Evolutionary conservation across 2,797 vertebrate species (phyloP), one percentile per base, ranked within the genome.

Genomic region (Adelosebastes latens): DNA sequence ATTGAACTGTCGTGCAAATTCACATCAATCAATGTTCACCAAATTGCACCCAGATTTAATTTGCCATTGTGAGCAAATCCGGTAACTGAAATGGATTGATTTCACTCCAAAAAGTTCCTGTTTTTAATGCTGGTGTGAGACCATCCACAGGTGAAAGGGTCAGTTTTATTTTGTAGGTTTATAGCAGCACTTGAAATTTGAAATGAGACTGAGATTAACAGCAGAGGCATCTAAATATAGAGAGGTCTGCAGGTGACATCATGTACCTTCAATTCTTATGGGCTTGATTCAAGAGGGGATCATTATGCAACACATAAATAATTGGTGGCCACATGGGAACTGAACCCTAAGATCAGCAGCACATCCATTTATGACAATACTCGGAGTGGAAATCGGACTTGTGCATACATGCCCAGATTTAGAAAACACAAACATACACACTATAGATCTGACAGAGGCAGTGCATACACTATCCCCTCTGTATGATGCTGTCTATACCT

Each of bases 51-150:
- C n/a, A 55, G n/a, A 24, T 9, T 31, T n/a, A 32, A 3, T 61
- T 32, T 62, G 27, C 25, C 16, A 29, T 60, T 56, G 11, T 56
- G 14, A 27, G 25, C 0, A 29, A 29, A 60, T 32, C 18, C 0
- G 61, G 34, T 8, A 39, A 63, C n/a, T 25, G 13, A 58, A 27
- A 22, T 61, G 9, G 18, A 61, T 34, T 0, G 2, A 34, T 34
- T 62, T n/a, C 20, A 29, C 4, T 18, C 14, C 25, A 59, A 59
- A 59, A 27, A 18, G 25, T 29, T 29, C 25, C 25, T n/a, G 18
- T 61, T 61, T 22, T 16, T 24, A 16, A 39, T 39, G 34, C 34
- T 64, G 7, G 61, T 24, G 12, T 63, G 61, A 63, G 61, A 63
- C n/a, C 6, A 64, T n/a, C 31, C 16, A 7, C 11, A 13, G 18